These are phyloP conservation scores for Pherbina coryleti DNA, from an alignment of 2,888 invertebrate genomes.

Conservation along the genomic window DNA sequence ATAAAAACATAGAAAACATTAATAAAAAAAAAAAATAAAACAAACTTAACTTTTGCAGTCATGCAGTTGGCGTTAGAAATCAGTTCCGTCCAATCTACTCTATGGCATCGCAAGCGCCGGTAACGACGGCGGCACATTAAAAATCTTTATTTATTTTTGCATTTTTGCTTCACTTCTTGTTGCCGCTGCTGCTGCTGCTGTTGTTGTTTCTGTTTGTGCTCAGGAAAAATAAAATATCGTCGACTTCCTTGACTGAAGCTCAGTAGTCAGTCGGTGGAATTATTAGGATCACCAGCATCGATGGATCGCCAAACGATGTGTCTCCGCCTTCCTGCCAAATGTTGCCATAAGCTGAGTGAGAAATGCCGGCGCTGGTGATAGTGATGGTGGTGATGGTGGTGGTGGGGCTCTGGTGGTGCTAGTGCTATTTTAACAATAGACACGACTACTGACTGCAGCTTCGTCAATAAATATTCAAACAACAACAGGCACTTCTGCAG, in stretches of 20 bases:
- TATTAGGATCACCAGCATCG: conserved; percentile 4
- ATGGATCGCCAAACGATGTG: conserved; percentile 4
- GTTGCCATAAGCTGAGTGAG: conserved; percentile 9
- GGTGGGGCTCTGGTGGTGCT: not conserved
- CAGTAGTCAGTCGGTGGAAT: conserved; percentile 1
- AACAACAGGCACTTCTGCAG: not conserved
- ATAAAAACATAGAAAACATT: not conserved
- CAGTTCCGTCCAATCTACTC: not conserved
- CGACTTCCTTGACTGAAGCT: not conserved
- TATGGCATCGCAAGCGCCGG: not conserved
- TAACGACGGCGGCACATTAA: conserved; percentile 14
- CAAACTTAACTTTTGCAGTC: not conserved
- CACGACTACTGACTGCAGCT: not conserved
- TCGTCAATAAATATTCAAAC: not conserved
- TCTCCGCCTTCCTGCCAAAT: conserved; percentile 23
- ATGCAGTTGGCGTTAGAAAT: not conserved
- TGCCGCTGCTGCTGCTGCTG: not conserved
- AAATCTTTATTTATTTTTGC: not conserved
- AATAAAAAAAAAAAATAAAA: not conserved
- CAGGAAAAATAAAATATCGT: conserved; percentile 12
- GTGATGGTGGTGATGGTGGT: not conserved
- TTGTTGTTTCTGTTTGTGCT: not conserved
- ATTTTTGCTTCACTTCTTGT: not conserved
- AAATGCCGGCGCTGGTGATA: not conserved
- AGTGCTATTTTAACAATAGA: not conserved